Evolutionary conservation across 2,113 vertebrate genomes (phyloP), one percentile per base, ranked within the genome.

Genomic region (Microcebus murinus): DNA sequence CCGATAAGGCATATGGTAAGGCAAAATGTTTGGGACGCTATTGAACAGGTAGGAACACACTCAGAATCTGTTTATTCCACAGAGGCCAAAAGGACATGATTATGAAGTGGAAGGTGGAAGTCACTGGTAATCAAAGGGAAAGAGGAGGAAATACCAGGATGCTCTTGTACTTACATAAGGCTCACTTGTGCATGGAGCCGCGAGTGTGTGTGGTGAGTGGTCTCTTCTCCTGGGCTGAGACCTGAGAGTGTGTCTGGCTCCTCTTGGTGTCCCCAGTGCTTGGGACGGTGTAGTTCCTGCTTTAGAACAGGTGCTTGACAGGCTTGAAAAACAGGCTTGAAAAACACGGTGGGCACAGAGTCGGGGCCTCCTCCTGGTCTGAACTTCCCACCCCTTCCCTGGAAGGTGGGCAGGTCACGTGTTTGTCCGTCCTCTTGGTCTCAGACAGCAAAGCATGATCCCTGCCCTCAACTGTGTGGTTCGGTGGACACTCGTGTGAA

Each of bases 131-230:
- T n/a, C 25, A 29, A 57, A 61, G 29, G 45, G 39, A 34, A 63
- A 91, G 70, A 59, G 27, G 52, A 52, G 73, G 29, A 73, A 15
- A 14, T 29, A 8, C 20, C 21, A 67, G 87, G 27, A 59, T 73
- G 57, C 39, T 42, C n/a, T 67, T 1, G 48, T 52, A 88, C 34
- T 42, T 83, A 8, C 45, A 8, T 80, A 42, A 59, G 63, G 36
- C 45, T 20, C 3, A 0, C 15, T 5, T 3, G 8, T 73, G 31
- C 31, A 15, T 1, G 14, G 7, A 17, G 2, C 67, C 5, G 17
- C 50, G 29, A 39, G 48, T 10, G 8, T 45, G 1, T 2, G 8
- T 65, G 7, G 34, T 4, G 34, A 71, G 34, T 25, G 48, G 11
- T 17, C 34, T 57, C 36, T 67, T 71, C 36, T 67, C 25, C 31